Evolutionary conservation across 64 coral and sea anemone species (phyloP), one percentile per base, ranked within the genome.

Genomic region (Platygyra sinensis): DNA sequence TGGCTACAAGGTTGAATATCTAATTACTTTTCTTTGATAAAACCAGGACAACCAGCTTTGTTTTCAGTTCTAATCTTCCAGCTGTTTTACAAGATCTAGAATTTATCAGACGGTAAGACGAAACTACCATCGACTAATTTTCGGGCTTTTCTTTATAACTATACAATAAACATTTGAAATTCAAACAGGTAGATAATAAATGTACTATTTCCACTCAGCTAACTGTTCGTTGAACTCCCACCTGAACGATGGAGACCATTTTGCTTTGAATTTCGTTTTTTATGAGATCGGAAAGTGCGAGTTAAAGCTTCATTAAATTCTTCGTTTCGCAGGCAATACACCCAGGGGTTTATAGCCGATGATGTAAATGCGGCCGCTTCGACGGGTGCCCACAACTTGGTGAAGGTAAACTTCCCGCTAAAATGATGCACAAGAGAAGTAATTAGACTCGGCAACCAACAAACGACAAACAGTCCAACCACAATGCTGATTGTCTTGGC

Each of bases 401-500:
- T 20, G 8, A 19, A 20, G 15, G 54, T 57, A 16, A n/a, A 1
- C 4, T 22, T 19, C 4, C 19, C 19, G 63, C 63, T 67, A 19
- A 76, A 76, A 76, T 76, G 20, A 24, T 77, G 17, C 18, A 77
- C 38, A 19, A 77, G 32, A 46, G 36, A 76, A 20, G 74, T 76
- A 6, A 76, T 28, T 76, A 76, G 32, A 76, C 74, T 76, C 22
- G 74, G 74, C 16, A 76, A 46, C 74, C 74, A 76, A 22, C 32
- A 77, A 50, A n/a, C 74, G 1, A 77, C 74, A 42, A 77, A 77
- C 33, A 77, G 74, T 6, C 42, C 74, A 22, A 42, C 18, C 16
- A 77, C 15, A 17, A 77, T 50, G 22, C 33, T 49, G 1, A 77
- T 18, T 10, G 42, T 77, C 39, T 52, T 77, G 20, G 74, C 33